A percentile compares a stretch with the other conserved stretches of the same genome.
Conservation (phyloP, 2,797 vertebrate species). For the Emys orbicularis region DNA sequence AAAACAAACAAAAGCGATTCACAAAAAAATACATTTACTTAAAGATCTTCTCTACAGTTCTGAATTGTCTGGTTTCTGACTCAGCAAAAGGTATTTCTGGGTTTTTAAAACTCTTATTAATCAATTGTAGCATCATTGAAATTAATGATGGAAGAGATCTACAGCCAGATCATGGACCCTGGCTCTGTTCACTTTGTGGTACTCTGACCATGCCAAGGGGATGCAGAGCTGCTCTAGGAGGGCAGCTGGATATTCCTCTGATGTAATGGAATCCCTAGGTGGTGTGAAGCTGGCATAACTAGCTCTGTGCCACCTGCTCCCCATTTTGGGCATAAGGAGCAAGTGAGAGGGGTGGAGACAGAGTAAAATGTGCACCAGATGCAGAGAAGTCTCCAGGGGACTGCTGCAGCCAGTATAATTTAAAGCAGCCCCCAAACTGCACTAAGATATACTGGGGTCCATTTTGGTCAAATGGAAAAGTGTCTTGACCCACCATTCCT, state of each 20-base stretch:
- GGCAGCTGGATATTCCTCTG: not conserved
- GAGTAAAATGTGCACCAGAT: not conserved
- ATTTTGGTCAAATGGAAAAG: not conserved
- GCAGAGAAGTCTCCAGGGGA: not conserved
- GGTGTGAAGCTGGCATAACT: not conserved
- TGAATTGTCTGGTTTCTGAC: not conserved
- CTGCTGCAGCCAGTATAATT: not conserved
- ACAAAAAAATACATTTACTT: not conserved
- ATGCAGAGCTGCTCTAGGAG: not conserved
- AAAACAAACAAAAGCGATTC: accelerated
- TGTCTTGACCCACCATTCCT: not conserved
- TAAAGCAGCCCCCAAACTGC: not conserved
- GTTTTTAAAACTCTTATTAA: not conserved
- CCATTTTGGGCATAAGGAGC: not conserved
- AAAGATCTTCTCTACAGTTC: not conserved
- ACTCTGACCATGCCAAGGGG: not conserved
- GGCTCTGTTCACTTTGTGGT: not conserved
- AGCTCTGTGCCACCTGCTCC: not conserved
- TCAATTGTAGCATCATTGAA: not conserved
- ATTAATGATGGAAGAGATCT: not conserved
- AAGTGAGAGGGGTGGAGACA: not conserved
- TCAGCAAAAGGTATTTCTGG: not conserved
- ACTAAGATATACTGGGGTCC: not conserved
- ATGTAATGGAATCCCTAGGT: not conserved
- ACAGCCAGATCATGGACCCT: not conserved